phyloP scores from a whole-genome alignment of 2,797 vertebrate genomes.

The Mus spretus region DNA sequence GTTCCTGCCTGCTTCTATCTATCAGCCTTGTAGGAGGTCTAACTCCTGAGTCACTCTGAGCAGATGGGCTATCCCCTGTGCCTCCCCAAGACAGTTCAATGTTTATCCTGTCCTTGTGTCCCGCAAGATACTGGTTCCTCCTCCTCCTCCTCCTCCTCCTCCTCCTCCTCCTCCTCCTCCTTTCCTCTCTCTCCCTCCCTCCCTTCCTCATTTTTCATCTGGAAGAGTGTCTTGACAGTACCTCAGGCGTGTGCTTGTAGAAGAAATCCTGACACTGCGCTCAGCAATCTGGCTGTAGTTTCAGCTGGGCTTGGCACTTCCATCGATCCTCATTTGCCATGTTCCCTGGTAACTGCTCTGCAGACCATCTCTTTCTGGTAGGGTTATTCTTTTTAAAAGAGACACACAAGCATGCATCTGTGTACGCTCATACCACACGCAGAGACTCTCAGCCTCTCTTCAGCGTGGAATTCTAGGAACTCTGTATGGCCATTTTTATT shows the following conservation, averaged over 20 bases:
- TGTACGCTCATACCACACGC: neutral
- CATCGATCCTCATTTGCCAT: conserved; percentile 42
- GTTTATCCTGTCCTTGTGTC: neutral
- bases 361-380: conserved; percentile 67
- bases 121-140: neutral
- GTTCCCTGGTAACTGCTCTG: conserved; percentile 45
- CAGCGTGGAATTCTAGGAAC: neutral
- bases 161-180: too few species aligned
- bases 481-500: neutral
- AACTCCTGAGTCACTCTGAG: neutral
- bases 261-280: conserved; percentile 5
- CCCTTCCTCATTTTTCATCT: conserved; percentile 9
- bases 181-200: too few species aligned
- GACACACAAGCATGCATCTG: neutral
- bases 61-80: fast-evolving
- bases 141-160: neutral
- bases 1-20: conserved; percentile 78
- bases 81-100: neutral
- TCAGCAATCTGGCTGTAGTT: conserved; percentile 80
- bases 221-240: conserved; percentile 32
- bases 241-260: conserved; percentile 18
- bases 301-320: conserved; percentile 70
- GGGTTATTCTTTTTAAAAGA: conserved; percentile 28
- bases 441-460: neutral
- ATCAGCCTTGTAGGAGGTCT: neutral